A percentile compares a stretch with the other conserved stretches of the same genome.
Conservation (phyloP, 64 coral and sea anemone species). For the Pocillopora verrucosa region DNA sequence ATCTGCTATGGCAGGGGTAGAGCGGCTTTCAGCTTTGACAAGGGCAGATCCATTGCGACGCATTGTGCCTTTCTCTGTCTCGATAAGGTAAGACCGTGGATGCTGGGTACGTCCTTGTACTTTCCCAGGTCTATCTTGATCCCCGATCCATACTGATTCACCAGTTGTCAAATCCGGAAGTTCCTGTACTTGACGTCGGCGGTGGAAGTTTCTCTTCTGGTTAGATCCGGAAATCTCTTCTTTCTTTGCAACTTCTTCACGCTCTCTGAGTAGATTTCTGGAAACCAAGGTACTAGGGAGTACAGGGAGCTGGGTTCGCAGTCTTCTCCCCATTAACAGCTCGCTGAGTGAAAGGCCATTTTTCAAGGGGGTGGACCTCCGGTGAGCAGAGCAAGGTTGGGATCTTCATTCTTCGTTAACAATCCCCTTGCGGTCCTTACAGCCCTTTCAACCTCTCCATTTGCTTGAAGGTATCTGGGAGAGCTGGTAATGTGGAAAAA, state of each 20-base stretch:
- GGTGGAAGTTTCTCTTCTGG: conserved; percentile 26
- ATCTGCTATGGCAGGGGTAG: not conserved
- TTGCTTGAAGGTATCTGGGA: not conserved
- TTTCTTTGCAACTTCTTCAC: conserved; percentile 14
- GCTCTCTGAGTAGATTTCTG: conserved; percentile 21
- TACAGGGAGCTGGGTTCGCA: conserved; percentile 52
- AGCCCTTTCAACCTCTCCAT: not conserved
- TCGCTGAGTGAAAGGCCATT: conserved; percentile 54
- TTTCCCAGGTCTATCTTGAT: conserved; percentile 20
- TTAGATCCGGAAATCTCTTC: conserved; percentile 27
- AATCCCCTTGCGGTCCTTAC: too few species aligned
- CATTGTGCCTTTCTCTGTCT: conserved; percentile 2
- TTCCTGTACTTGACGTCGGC: conserved; percentile 33
- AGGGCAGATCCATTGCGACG: not conserved
- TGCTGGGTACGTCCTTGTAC: not conserved
- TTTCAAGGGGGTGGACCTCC: conserved; percentile 38
- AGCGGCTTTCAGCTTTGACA: conserved; percentile 3
- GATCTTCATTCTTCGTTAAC: too few species aligned
- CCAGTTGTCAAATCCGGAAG: conserved; percentile 12
- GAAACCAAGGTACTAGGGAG: not conserved
- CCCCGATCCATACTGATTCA: conserved; percentile 39
- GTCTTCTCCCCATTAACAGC: conserved; percentile 39
- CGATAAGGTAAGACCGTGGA: not conserved
- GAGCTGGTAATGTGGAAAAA: not conserved
- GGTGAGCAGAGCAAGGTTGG: conserved; percentile 32